Evolutionary conservation across 1,140 invertebrate species (phyloP), one percentile per base, ranked within the genome.

Genomic region (Trypoxylus dichotomus): DNA sequence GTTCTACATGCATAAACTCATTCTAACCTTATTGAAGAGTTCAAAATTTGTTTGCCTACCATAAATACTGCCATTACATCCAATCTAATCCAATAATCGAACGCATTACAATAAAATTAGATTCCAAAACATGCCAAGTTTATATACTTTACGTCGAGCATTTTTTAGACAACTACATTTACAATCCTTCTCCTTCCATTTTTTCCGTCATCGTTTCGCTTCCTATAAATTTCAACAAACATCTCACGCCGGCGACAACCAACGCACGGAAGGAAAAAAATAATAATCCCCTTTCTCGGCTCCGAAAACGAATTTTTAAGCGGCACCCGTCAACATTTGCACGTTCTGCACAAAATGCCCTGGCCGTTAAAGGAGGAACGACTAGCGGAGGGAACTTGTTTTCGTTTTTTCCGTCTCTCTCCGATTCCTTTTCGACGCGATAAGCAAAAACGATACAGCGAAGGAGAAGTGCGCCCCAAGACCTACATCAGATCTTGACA

Each of bases 211-310:
- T 54, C 47, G 13, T 54, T n/a, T 54, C 47, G 47, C 19, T 54
- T 54, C 47, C 47, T 19, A 54, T 54, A 54, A 54, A 54, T n/a
- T 54, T 54, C 47, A 54, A 54, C 47, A 54, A 54, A 54, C 47
- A 54, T 54, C 47, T 54, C 15, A 19, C 15, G 19, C 15, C 47
- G 6, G 11, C 47, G 15, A 19, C 47, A 54, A 19, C 47, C 15
- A 54, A 54, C 15, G 47, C 47, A 19, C n/a, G 47, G 6, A n/a
- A 54, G 15, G 47, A 54, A 54, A 37, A n/a, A 54, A 54, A 54
- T 54, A 54, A 54, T 54, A 54, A 54, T 54, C 47, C n/a, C 47
- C 47, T 19, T 54, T 54, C 6, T n/a, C n/a, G 47, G 47, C 47
- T 19, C 0, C 13, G 15, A 6, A 3, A 54, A 54, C n/a, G 15